A percentile compares a stretch with the other conserved stretches of the same genome.
Conservation (phyloP, 1,140 invertebrate species). For the Himalopsyche phryganea region DNA sequence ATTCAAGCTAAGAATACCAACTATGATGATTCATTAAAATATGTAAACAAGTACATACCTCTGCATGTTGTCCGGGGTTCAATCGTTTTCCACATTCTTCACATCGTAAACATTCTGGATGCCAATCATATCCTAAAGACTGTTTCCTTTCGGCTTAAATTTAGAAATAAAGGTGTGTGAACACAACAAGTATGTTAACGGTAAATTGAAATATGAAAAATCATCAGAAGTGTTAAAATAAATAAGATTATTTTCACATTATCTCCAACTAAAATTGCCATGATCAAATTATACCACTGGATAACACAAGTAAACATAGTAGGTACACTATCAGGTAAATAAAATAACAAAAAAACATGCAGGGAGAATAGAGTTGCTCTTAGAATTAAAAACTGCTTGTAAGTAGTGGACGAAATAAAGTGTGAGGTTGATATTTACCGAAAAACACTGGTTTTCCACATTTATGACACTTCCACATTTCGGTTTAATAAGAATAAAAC, state of each 20-base stretch:
- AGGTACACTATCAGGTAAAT: constrained; percentile 1
- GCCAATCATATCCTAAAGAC: constrained; percentile 90
- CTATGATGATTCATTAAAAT: background rate
- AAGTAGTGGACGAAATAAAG: background rate
- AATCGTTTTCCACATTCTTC: constrained; percentile 89
- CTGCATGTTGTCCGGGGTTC: constrained; percentile 84
- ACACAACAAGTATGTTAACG: background rate
- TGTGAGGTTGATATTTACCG: constrained; percentile 53
- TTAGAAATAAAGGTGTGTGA: constrained; percentile 10
- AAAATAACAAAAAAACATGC: constrained; percentile 16
- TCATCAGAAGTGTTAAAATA: background rate
- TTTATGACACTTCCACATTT: constrained; percentile 85
- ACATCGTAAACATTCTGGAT: constrained; percentile 85
- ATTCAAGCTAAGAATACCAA: background rate
- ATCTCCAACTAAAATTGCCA: too few relatives aligned
- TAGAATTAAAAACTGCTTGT: background rate
- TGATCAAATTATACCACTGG: background rate
- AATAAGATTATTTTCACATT: background rate
- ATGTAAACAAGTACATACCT: constrained; percentile 54
- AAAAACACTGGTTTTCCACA: constrained; percentile 85
- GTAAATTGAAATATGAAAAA: background rate
- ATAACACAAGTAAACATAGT: constrained; percentile 6
- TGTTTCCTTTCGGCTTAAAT: constrained; percentile 84
- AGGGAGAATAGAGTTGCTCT: background rate
- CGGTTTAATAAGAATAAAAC: constrained; percentile 12